Evolutionary conservation across 2,113 vertebrate genomes (phyloP), one percentile per base, ranked within the genome.

Genomic region (Plecturocebus donacophilus): DNA sequence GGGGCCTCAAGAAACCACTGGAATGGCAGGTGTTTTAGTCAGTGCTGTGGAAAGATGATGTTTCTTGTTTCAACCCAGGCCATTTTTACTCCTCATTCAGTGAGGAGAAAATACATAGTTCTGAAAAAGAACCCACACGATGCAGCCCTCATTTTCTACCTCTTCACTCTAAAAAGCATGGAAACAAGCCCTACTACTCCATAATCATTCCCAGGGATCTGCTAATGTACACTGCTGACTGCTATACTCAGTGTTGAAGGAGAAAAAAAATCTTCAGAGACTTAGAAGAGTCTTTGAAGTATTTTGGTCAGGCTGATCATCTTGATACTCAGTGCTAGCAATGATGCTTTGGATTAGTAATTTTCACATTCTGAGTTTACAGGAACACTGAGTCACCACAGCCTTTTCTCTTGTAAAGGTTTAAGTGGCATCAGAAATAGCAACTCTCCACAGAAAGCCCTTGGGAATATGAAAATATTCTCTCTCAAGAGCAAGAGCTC

Each of bases 291-390:
- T 81, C 87, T 91, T 47, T 92, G 83, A 89, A 66, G 35, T 90
- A 56, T 58, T 94, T 91, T 80, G 68, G 85, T 91, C 49, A 76
- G 64, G 86, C 45, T 81, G 58, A 66, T 87, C 76, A 75, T 56
- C 38, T 94, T 88, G 87, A 49, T 54, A 32, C 49, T 71, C 70
- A 70, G 42, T 47, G 32, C 40, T 71, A 95, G 66, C 91, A 93
- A 86, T 10, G 61, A 75, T 79, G 85, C 61, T 96, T 93, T 93
- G 95, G 83, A 75, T 91, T 79, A 73, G 47, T 83, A 61, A 75
- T 76, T 89, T 95, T 25, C 52, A 90, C 12, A 8, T 40, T 90
- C 77, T 76, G 27, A 64, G 70, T 77, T 94, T 91, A 86, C 8
- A 90, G 27, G 73, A 86, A 90, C 61, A 80, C 27, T 25, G 66